Evolutionary conservation across 2,797 vertebrate genomes (phyloP), one percentile per base, ranked within the genome.

Genomic region (Astyanax mexicanus): DNA sequence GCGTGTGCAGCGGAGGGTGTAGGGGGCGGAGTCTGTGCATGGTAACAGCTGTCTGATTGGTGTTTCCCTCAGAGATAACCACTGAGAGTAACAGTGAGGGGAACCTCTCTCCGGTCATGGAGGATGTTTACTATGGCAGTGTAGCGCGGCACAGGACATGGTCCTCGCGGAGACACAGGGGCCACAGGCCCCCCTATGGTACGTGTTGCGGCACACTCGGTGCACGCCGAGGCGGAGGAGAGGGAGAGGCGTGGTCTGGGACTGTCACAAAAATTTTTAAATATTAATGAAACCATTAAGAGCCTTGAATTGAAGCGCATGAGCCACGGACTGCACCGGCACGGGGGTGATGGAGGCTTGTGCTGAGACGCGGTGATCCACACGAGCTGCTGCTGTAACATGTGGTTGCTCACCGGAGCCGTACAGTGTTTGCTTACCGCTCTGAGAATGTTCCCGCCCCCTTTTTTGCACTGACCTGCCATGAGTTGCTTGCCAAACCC

Each of bases 1-100:
- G n/a, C n/a, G n/a, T n/a, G 55, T 37, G 19, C 62, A 57, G 42
- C 38, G 47, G 58, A 60, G 27, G 3, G 21, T 49, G n/a, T n/a
- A n/a, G n/a, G n/a, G n/a, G 47, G 25, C 69, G 44, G 60, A 69
- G 62, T 54, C 69, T 83, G 77, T 87, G 73, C 81, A 29, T 85
- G 90, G 82, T 92, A 86, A 86, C 83, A 77, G 84, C 85, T 83
- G 55, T 89, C 84, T 92, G 86, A 89, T 86, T 91, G 92, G 92
- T 93, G 88, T 94, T 91, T 92, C 92, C 93, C 87, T 71, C 94
- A 96, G 95, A 96, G 91, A 94, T 96, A 92, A 96, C 96, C 90
- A 92, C 94, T 91, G 96, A 97, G 92, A 94, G 94, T 95, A 95
- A 94, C 95, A 95, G 93, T 94, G 96, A 95, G 91, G 94, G 94